Conservation (phyloP, 2,797 vertebrate species). For the Macropus fuliginosus region DNA sequence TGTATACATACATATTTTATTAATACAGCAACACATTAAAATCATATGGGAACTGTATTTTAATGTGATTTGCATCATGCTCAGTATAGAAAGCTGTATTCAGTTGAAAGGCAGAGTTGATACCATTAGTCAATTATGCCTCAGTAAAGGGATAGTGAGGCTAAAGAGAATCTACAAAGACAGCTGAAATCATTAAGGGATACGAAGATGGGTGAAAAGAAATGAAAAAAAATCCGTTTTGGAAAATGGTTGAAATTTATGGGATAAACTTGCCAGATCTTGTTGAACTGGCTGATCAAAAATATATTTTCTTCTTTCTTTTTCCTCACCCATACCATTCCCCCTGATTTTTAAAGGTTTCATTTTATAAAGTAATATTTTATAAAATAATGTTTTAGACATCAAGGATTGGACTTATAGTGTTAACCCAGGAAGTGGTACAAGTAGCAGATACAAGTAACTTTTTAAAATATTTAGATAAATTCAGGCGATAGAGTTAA, state of each 20-base stretch:
- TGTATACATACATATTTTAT: neutral
- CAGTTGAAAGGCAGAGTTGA: neutral
- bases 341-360: neutral
- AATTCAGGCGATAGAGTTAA: neutral
- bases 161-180: neutral
- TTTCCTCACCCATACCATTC: neutral
- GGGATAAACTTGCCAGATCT: neutral
- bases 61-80: neutral
- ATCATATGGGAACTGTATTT: neutral
- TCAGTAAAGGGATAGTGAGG: neutral
- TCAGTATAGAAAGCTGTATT: neutral
- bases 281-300: neutral
- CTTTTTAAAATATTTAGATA: neutral
- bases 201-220: neutral
- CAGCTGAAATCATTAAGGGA: neutral
- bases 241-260: neutral
- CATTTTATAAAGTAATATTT: neutral
- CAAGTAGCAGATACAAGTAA: neutral
- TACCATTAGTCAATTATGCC: neutral
- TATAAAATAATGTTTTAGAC: neutral
- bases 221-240: neutral
- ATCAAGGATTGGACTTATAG: neutral
- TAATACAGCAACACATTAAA: neutral
- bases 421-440: neutral
- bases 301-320: neutral